Base-by-base conservation (phyloP, 2,113 vertebrate genomes). In the Notechis scutatus region DNA sequence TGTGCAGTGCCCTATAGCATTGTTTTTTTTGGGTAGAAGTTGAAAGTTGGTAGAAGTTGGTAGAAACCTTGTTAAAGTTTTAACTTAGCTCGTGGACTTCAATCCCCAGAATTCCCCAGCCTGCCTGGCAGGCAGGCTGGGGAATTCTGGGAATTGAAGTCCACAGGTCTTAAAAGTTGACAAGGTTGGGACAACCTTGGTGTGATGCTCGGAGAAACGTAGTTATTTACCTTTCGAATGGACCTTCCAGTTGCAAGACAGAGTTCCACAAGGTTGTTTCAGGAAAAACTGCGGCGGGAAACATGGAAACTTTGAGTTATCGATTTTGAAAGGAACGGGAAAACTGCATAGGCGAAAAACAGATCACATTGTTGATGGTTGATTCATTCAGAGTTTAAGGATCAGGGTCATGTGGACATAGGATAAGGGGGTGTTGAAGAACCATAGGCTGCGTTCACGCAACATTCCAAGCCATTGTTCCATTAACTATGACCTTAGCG, bases 181-280 rank as follows among this genome's bases (percentile, higher is more conserved):
- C 61, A 3, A 4, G 10, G 26, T 52, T 52, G 50, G 11, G 50
- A 52, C 50, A 52, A 52, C 50, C 50, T 52, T 52, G 11, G 2
- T 29, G 3, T 29, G 11, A 88, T 61, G 85, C 0, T 2, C 4
- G n/a, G 4, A 21, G 29, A 23, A 0, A 1, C 45, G 24, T 81
- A 95, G 57, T 1, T 91, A 55, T 95, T 97, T 96, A 90, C 93
- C 95, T 91, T 88, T 59, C 9, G 92, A 88, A 39, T 87, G 2
- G 1, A 26, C 94, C 39, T 93, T 57, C 29, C 45, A 89, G 47
- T 88, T 15, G 1, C 88, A 91, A 81, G 92, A 47, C 87, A 11
- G 20, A 1, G n/a, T 39, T 92, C 91, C 91, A 18, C 39, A 90
- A 59, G 18, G 94, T 94, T 20, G 93, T 93, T 92, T 96, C 91